These are phyloP conservation scores for Lochmaea capreae DNA, from an alignment of 2,888 invertebrate genomes.

Conservation along the genomic window DNA sequence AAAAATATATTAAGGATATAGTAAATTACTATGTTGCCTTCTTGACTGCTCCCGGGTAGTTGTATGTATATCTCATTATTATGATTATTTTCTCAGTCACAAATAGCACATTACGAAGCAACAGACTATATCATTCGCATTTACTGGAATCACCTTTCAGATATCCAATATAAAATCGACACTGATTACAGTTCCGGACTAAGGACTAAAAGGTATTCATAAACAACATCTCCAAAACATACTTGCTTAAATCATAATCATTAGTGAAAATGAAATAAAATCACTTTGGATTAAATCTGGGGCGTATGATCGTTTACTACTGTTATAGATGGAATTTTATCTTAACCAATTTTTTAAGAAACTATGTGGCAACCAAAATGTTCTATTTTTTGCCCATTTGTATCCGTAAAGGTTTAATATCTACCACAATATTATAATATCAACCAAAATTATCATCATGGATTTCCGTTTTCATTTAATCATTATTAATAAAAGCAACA, in stretches of 20 bases:
- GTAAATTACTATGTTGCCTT: conserved; percentile 11
- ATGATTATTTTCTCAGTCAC: conserved; percentile 21
- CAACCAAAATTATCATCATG: background rate
- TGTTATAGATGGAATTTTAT: no score
- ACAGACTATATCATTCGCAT: conserved; percentile 18
- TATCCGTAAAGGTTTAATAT: background rate
- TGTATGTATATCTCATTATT: conserved; percentile 11
- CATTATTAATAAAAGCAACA: background rate
- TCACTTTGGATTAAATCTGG: no score
- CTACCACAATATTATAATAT: background rate
- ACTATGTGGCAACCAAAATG: no score
- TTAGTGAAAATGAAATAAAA: no score
- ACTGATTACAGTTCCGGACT: background rate
- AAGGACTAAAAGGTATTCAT: background rate
- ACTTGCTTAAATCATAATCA: no score
- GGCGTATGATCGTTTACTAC: no score
- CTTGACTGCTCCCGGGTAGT: conserved; percentile 5
- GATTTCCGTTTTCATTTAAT: background rate
- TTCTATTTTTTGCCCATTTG: background rate
- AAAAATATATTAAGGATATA: conserved; percentile 16
- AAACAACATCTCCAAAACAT: background rate
- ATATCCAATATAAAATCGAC: background rate
- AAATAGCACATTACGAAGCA: conserved; percentile 20
- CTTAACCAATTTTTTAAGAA: no score
- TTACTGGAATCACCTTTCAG: background rate